Conservation (phyloP, 2,113 vertebrate species). For the Nothoprocta pentlandii region DNA sequence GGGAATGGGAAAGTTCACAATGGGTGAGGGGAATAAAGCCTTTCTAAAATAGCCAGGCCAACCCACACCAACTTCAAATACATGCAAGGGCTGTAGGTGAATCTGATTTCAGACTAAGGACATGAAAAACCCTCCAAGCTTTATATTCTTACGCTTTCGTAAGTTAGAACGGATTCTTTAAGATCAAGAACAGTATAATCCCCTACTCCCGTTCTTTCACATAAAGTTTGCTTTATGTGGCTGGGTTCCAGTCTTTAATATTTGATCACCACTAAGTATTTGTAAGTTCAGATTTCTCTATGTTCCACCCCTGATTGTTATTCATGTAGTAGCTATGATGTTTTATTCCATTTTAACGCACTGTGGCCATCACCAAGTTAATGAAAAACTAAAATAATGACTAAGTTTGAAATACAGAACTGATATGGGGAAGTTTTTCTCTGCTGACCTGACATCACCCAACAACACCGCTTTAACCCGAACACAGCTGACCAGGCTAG, state of each 20-base stretch:
- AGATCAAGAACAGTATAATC: slow-evolving; percentile 53
- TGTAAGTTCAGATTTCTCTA: slow-evolving; percentile 53
- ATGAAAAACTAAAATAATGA: not conserved
- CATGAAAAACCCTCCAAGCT: slow-evolving; percentile 50
- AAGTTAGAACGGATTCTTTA: slow-evolving; percentile 36
- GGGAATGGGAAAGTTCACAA: slow-evolving; percentile 62
- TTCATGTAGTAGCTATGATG: not conserved
- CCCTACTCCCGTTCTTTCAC: slow-evolving; percentile 52
- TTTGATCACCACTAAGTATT: slow-evolving; percentile 65
- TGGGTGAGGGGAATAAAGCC: slow-evolving; percentile 35
- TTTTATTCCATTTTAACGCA: slow-evolving; percentile 2
- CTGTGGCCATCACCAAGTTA: not conserved
- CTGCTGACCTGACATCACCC: slow-evolving; percentile 72
- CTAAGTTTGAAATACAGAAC: not conserved
- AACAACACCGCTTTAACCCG: slow-evolving; percentile 44
- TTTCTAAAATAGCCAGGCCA: slow-evolving; percentile 70
- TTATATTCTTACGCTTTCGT: slow-evolving; percentile 48
- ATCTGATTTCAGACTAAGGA: slow-evolving; percentile 60
- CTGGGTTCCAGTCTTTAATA: slow-evolving; percentile 39
- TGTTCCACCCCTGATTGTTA: not conserved
- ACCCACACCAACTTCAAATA: slow-evolving; percentile 64
- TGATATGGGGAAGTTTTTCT: not conserved
- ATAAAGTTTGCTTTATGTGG: slow-evolving; percentile 60
- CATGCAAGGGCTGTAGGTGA: slow-evolving; percentile 54
- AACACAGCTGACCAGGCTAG: slow-evolving; percentile 9